Evolutionary conservation across 2,888 invertebrate genomes (phyloP), one percentile per base, ranked within the genome.

Genomic region (Scaptodrosophila latifasciaeformis): DNA sequence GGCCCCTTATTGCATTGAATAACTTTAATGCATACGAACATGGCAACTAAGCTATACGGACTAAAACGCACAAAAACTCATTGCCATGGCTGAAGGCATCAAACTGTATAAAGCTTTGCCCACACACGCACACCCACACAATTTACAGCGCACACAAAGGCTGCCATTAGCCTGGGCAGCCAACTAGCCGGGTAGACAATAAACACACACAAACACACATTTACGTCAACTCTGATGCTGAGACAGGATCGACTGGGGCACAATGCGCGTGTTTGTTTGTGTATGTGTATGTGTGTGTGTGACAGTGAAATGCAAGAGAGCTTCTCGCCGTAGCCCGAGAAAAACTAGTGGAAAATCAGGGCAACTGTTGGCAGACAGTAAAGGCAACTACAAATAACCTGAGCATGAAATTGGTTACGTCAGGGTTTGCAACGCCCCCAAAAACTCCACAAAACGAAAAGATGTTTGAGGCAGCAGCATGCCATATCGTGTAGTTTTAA

Each of bases 401-500:
- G 54, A 40, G 49, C 42, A 30, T 31, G 43, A 51, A 55, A 47
- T 64, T 63, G 50, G 58, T 34, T 48, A 40, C 40, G 30, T 43
- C 42, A 47, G 7, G 10, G 15, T 17, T 37, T 17, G 37, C 13
- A 34, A 54, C 37, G 40, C 45, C 43, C 56, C 31, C 49, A 40
- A 40, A 59, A 6, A 9, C 31, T 4, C 46, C 18, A 17, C 10
- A 5, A 49, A 34, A 9, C 6, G 15, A 24, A 39, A 13, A 34
- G 17, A 12, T 43, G 29, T 43, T 2, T 12, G 1, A 34, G 30
- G 18, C 27, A 12, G 42, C 21, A 31, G 31, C 9, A 29, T 37
- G 27, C 17, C 21, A 44, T 37, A 44, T 44, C 47, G 58, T 70
- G 49, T 59, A 70, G 68, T 61, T 72, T 76, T 72, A 76, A 79